Conservation (phyloP, 1,140 invertebrate genomes). For the Helicoverpa armigera region DNA sequence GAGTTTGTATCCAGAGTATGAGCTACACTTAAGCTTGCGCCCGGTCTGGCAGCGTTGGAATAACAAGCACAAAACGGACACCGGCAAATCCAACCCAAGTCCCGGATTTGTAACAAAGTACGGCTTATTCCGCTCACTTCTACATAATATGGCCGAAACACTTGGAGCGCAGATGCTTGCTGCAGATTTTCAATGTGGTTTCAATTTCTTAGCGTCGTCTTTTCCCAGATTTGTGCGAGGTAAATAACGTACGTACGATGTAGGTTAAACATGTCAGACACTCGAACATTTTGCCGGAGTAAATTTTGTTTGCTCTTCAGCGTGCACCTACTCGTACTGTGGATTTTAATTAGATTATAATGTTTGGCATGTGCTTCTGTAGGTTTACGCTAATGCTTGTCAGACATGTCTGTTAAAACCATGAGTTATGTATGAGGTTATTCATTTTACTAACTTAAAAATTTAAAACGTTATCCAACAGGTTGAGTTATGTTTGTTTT, state of each 20-base stretch:
- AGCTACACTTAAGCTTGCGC: slow-evolving; percentile 64
- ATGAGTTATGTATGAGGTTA: too few relatives aligned
- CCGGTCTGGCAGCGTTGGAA: slow-evolving; percentile 63
- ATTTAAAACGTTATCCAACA: slow-evolving; percentile 9
- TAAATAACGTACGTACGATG: slow-evolving; percentile 38
- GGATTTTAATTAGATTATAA: slow-evolving; percentile 23
- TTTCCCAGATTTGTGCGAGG: slow-evolving; percentile 52
- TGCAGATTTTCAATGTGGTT: slow-evolving; percentile 68
- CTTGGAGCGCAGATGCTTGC: slow-evolving; percentile 68
- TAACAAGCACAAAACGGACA: slow-evolving; percentile 77
- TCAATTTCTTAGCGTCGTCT: slow-evolving; percentile 62
- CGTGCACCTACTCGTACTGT: background rate
- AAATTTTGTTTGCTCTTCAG: slow-evolving; percentile 27
- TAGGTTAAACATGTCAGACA: slow-evolving; percentile 32
- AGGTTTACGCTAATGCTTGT: background rate
- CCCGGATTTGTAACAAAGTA: slow-evolving; percentile 79
- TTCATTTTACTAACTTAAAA: slow-evolving; percentile 13
- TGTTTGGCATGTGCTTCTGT: slow-evolving; percentile 14
- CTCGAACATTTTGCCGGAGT: slow-evolving; percentile 23
- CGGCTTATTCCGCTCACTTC: slow-evolving; percentile 73
- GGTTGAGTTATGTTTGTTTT: slow-evolving; percentile 15
- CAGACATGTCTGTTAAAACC: background rate
- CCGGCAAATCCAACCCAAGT: slow-evolving; percentile 72
- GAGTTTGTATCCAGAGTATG: slow-evolving; percentile 57
- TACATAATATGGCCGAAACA: slow-evolving; percentile 72